Base-by-base conservation (phyloP, 2,888 invertebrate genomes). In the Aporophyla lueneburgensis region DNA sequence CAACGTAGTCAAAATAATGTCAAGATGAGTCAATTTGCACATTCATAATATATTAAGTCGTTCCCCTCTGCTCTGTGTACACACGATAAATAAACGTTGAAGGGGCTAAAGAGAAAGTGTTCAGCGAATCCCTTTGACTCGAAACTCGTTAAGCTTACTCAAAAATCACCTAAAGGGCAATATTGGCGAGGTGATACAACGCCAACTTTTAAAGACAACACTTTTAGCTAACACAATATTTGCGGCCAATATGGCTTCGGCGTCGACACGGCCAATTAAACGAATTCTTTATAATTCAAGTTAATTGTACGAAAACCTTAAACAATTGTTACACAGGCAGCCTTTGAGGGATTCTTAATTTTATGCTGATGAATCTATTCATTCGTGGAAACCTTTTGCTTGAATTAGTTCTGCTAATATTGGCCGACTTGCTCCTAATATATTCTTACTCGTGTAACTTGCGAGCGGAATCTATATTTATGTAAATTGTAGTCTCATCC, bases 11-110 rank as follows among this genome's bases (percentile, higher is more conserved):
- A 84, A 80, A 84, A 84, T 71, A 84, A 80, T 61, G 84, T 80
- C 63, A 65, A 79, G 59, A 84, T 65, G 65, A 80, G 71, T 80
- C 65, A 80, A 84, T 80, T 80, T 80, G 58, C 84, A 80, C 79
- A 84, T 84, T 84, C 46, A 80, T 80, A 71, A 79, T 71, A 59
- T 84, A 79, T 84, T 79, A 79, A 80, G 54, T 71, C 69, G 27
- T 68, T 54, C 63, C 79, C 49, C 27, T 65, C 53, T 12, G 16
- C 78, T 54, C 40, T 56, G 62, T 54, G 58, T 58, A 78, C 62
- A 78, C 70, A 78, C n/a, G 83, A 69, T 62, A 65, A 78, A 78
- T 69, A 79, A 59, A 78, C 70, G 24, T 77, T n/a, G 78, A 53
- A 77, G 27, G 33, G 56, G 40, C 16, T 71, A 9, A n/a, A 79